phyloP scores from a whole-genome alignment of 2,797 vertebrate genomes.

The Chaetophractus vellerosus region DNA sequence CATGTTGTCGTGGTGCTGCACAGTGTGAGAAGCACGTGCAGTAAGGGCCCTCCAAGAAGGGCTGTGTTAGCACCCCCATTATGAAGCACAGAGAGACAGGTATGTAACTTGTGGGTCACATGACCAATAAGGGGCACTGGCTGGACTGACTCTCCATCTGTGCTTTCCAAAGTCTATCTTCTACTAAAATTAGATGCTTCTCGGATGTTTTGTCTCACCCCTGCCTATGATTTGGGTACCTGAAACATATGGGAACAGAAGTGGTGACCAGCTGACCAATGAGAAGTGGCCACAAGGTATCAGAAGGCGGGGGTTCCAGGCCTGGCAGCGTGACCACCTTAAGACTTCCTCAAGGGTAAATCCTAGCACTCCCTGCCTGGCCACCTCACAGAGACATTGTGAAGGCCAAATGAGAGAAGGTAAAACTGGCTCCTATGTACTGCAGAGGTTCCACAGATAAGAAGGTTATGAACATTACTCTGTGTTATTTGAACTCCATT shows the following conservation, averaged over 20 bases:
- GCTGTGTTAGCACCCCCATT: neutral
- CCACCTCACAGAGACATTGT: accelerated
- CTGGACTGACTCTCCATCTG: neutral
- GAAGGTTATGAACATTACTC: no score
- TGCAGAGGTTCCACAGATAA: neutral
- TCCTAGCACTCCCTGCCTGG: neutral
- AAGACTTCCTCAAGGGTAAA: neutral
- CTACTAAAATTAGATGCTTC: constrained; percentile 6
- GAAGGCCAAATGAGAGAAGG: neutral
- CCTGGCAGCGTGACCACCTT: neutral
- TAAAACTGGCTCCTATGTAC: neutral
- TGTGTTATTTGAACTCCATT: neutral
- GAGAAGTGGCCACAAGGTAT: neutral
- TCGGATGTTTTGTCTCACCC: neutral
- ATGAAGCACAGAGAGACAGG: neutral
- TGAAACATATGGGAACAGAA: neutral
- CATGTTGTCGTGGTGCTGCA: neutral
- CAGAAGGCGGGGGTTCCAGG: neutral
- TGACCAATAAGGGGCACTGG: neutral
- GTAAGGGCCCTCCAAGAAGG: neutral
- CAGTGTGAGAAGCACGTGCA: neutral
- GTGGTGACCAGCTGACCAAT: neutral
- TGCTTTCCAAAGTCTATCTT: neutral
- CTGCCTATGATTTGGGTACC: neutral
- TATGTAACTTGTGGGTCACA: neutral